These are phyloP conservation scores for Phaonia tiefii DNA, from an alignment of 2,888 invertebrate species.

Conservation along the genomic window DNA sequence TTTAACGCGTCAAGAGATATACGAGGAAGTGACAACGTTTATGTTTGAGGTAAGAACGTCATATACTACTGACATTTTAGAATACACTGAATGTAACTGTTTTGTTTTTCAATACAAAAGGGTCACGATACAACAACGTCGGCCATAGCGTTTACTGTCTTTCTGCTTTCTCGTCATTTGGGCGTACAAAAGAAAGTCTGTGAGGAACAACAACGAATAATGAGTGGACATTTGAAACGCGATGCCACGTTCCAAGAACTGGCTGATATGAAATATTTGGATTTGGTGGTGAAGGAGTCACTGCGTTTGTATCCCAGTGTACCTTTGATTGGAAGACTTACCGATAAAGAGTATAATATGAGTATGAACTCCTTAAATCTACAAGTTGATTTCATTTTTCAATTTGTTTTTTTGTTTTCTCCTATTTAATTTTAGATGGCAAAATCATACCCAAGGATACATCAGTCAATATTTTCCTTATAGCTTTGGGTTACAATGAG, in stretches of 20 bases:
- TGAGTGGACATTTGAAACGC: slow-evolving; percentile 76
- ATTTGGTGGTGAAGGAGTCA: slow-evolving; percentile 77
- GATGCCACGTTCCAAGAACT: slow-evolving; percentile 75
- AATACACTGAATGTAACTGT: slow-evolving; percentile 71
- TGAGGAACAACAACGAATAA: slow-evolving; percentile 81
- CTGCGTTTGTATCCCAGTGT: slow-evolving; percentile 78
- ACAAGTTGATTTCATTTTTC: neutral
- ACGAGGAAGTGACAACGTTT: slow-evolving; percentile 79
- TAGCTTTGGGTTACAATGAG: slow-evolving; percentile 75
- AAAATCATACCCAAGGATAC: slow-evolving; percentile 73
- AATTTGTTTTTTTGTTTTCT: slow-evolving; percentile 5
- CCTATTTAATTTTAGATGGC: slow-evolving; percentile 74
- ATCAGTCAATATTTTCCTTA: slow-evolving; percentile 71
- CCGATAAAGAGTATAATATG: slow-evolving; percentile 74
- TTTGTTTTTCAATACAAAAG: slow-evolving; percentile 77
- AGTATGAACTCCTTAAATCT: slow-evolving; percentile 69
- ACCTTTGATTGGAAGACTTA: slow-evolving; percentile 73
- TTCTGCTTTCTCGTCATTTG: slow-evolving; percentile 81
- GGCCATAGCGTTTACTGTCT: slow-evolving; percentile 82
- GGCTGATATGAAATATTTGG: slow-evolving; percentile 77
- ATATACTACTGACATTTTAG: neutral
- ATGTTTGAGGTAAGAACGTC: slow-evolving; percentile 75
- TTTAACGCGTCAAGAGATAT: slow-evolving; percentile 74
- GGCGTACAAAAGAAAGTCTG: slow-evolving; percentile 80
- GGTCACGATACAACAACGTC: slow-evolving; percentile 84